Evolutionary conservation across 37 sponge, comb jelly and placozoan species (phyloP).

Genomic region (Dysidea cf. avara): DNA sequence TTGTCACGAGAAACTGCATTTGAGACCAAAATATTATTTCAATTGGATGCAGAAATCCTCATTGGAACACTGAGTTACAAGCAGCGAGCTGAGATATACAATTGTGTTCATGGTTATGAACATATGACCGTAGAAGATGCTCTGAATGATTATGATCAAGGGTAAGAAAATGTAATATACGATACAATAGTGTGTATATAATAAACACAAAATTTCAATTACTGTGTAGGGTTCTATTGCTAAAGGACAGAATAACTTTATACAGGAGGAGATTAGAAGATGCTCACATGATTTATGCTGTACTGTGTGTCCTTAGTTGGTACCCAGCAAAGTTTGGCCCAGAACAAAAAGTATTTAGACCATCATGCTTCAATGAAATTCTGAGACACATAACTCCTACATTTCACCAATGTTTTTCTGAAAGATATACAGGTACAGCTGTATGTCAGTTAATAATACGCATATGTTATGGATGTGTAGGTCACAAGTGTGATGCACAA

Average conservation of each 20-base stretch:
- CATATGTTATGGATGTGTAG: background rate
- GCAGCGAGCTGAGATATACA: conserved; percentile 40
- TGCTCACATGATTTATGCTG: conserved; percentile 31
- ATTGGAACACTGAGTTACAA: conserved; percentile 39
- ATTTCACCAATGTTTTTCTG: too few relatives aligned
- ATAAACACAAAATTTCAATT: too few relatives aligned
- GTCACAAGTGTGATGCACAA: conserved; percentile 11
- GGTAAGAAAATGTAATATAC: too few relatives aligned
- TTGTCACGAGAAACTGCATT: conserved; percentile 25
- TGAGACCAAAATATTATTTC: conserved; percentile 1
- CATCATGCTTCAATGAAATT: too few relatives aligned
- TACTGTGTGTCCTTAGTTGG: conserved; percentile 15
- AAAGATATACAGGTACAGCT: too few relatives aligned
- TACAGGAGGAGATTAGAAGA: conserved; percentile 33
- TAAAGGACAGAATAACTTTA: too few relatives aligned
- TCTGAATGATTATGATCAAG: too few relatives aligned
- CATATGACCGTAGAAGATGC: too few relatives aligned
- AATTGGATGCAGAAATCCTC: conserved; percentile 27
- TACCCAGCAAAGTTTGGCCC: conserved; percentile 9
- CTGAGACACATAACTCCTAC: too few relatives aligned
- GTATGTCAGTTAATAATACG: too few relatives aligned
- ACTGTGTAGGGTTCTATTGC: too few relatives aligned
- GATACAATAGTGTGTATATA: too few relatives aligned
- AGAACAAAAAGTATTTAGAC: background rate
- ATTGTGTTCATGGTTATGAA: conserved; percentile 14